Conservation (phyloP, 1,140 invertebrate genomes). For the Schlechtendalia chinensis region DNA sequence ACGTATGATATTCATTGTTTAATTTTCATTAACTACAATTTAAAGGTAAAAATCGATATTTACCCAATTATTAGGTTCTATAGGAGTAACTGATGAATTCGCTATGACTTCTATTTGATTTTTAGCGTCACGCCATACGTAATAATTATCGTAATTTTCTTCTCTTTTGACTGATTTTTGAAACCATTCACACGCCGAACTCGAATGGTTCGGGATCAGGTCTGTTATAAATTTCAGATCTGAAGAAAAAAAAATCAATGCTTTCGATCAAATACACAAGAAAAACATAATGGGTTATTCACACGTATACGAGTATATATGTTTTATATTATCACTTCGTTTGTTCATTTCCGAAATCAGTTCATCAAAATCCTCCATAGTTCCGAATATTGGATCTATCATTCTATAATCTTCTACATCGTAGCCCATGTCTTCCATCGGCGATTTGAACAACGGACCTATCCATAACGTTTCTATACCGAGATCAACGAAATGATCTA, state of each 20-base stretch:
- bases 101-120: slow-evolving; percentile 57
- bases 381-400: slow-evolving; percentile 44
- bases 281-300: too few relatives aligned
- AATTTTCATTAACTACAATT: too few relatives aligned
- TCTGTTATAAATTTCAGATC: slow-evolving; percentile 78
- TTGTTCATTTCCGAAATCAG: slow-evolving; percentile 6
- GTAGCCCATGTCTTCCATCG: slow-evolving; percentile 71
- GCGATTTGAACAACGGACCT: slow-evolving; percentile 53
- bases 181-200: slow-evolving; percentile 77
- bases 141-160: slow-evolving; percentile 69
- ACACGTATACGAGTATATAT: too few relatives aligned
- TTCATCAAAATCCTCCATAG: slow-evolving; percentile 32
- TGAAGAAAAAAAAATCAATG: slow-evolving; percentile 55
- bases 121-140: slow-evolving; percentile 67
- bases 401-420: slow-evolving; percentile 72
- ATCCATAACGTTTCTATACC: slow-evolving; percentile 59
- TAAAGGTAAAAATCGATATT: too few relatives aligned
- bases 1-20: too few relatives aligned
- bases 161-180: slow-evolving; percentile 61
- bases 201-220: slow-evolving; percentile 82
- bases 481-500: slow-evolving; percentile 66
- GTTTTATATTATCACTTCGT: too few relatives aligned
- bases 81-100: neutral
- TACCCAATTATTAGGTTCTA: slow-evolving; percentile 63
- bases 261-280: too few relatives aligned